Percentiles rank a stretch among this genome's conserved stretches.
phyloP scores from a whole-genome alignment of 2,888 invertebrate genomes.

The Ctena decussata region DNA sequence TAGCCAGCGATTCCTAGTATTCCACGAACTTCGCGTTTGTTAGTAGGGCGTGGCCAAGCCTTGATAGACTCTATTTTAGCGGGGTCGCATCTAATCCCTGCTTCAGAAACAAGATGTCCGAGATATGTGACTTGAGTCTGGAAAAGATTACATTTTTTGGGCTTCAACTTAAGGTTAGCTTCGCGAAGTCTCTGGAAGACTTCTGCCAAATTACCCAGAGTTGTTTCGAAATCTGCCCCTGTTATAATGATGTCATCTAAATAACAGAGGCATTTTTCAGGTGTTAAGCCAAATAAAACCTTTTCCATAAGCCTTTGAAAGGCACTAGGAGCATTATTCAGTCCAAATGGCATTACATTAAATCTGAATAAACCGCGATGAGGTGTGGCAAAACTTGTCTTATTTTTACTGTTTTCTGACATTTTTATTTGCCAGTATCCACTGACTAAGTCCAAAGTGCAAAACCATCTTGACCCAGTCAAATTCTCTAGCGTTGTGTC shows the following conservation, averaged over 20 bases:
- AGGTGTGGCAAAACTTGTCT: slow-evolving; percentile 42
- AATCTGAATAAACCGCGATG: slow-evolving; percentile 49
- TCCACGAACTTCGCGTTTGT: slow-evolving; percentile 6
- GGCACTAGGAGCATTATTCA: slow-evolving; percentile 11
- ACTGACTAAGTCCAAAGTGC: slow-evolving; percentile 49
- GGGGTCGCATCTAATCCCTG: slow-evolving; percentile 24
- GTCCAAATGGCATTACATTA: slow-evolving; percentile 34
- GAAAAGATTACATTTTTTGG: slow-evolving; percentile 32
- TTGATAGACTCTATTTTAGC: slow-evolving; percentile 14
- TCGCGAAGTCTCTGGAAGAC: slow-evolving; percentile 10
- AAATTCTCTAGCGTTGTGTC: slow-evolving; percentile 44
- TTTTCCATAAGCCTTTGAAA: slow-evolving; percentile 24
- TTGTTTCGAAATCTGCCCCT: not conserved
- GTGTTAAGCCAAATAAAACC: slow-evolving; percentile 7
- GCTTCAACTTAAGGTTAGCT: slow-evolving; percentile 30
- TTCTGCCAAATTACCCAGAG: slow-evolving; percentile 13
- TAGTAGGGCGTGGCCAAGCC: slow-evolving; percentile 6
- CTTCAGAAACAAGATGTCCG: slow-evolving; percentile 20
- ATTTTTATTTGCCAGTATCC: slow-evolving; percentile 61
- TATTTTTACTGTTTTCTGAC: slow-evolving; percentile 33
- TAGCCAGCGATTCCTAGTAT: slow-evolving; percentile 26
- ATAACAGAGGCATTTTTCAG: slow-evolving; percentile 29
- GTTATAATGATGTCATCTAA: slow-evolving; percentile 29
- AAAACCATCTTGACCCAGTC: slow-evolving; percentile 37
- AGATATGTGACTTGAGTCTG: slow-evolving; percentile 20